phyloP scores from a whole-genome alignment of 2,797 vertebrate species.

The Lepus oiostolus region DNA sequence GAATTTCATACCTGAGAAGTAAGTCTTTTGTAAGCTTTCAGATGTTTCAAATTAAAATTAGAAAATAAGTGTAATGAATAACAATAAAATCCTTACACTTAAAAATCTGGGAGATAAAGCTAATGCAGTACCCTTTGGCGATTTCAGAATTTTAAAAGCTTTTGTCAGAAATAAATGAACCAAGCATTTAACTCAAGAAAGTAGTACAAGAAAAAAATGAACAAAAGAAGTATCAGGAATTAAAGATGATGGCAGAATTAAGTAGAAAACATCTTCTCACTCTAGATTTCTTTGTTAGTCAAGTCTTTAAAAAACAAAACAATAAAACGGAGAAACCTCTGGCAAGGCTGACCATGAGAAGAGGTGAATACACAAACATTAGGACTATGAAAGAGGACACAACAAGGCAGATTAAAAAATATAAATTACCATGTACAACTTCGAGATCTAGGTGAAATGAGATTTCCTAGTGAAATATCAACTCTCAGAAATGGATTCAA shows the following conservation, averaged over 20 bases:
- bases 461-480: slow-evolving; percentile 15
- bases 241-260: slow-evolving; percentile 48
- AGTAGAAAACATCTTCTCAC: background rate
- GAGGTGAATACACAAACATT: background rate
- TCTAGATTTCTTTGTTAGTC: slow-evolving; percentile 26
- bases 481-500: slow-evolving; percentile 2
- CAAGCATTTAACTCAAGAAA: background rate
- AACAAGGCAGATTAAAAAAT: background rate
- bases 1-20: slow-evolving; percentile 4
- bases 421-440: background rate
- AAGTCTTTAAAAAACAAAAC: background rate
- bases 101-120: background rate
- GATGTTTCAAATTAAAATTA: background rate
- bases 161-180: slow-evolving; percentile 30
- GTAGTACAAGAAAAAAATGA: slow-evolving; percentile 17
- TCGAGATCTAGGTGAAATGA: slow-evolving; percentile 30
- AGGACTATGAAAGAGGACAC: background rate
- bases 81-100: slow-evolving; percentile 1
- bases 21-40: slow-evolving; percentile 13
- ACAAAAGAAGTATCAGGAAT: background rate
- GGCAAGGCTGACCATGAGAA: background rate
- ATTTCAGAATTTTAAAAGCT: slow-evolving; percentile 39
- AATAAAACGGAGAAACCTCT: background rate
- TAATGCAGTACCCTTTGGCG: background rate
- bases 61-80: background rate